Evolutionary conservation across 2,797 vertebrate genomes (phyloP).

Genomic region (Gymnoscopelus microlampas): DNA sequence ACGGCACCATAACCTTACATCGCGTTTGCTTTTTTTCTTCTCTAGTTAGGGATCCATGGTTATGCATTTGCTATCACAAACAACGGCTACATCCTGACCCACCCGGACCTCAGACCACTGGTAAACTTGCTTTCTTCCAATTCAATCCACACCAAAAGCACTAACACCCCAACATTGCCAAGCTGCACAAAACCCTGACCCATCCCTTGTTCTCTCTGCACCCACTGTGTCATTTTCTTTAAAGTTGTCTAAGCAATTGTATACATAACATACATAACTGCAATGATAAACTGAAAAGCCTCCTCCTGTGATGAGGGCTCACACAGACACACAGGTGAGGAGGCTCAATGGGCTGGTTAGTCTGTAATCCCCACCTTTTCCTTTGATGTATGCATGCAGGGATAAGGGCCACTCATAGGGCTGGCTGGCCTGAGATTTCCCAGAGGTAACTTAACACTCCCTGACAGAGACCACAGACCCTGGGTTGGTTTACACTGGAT

Average conservation of each 20-base stretch:
- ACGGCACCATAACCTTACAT: not conserved
- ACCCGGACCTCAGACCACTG: constrained; percentile 95
- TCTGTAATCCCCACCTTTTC: constrained; percentile 87
- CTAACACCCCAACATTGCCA: constrained; percentile 45
- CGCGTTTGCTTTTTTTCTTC: constrained; percentile 18
- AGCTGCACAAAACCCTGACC: constrained; percentile 43
- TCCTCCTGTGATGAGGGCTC: constrained; percentile 39
- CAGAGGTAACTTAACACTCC: constrained; percentile 85
- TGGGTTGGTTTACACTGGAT: constrained; percentile 72
- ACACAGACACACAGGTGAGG: constrained; percentile 66
- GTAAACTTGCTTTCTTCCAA: constrained; percentile 82
- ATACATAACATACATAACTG: not conserved
- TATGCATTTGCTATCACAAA: constrained; percentile 97
- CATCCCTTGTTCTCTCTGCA: constrained; percentile 31
- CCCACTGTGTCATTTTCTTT: constrained; percentile 27
- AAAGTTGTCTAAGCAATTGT: constrained; percentile 48
- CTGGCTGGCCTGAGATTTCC: constrained; percentile 84
- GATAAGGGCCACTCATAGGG: constrained; percentile 85
- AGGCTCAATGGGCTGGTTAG: constrained; percentile 72
- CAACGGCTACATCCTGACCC: constrained; percentile 97
- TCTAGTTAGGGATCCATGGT: constrained; percentile 96
- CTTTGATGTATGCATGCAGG: constrained; percentile 89
- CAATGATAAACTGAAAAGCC: constrained; percentile 19
- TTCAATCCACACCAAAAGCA: not conserved
- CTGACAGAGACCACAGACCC: constrained; percentile 79